Conservation (phyloP, 2,113 vertebrate species). For the Corynorhinus townsendii region DNA sequence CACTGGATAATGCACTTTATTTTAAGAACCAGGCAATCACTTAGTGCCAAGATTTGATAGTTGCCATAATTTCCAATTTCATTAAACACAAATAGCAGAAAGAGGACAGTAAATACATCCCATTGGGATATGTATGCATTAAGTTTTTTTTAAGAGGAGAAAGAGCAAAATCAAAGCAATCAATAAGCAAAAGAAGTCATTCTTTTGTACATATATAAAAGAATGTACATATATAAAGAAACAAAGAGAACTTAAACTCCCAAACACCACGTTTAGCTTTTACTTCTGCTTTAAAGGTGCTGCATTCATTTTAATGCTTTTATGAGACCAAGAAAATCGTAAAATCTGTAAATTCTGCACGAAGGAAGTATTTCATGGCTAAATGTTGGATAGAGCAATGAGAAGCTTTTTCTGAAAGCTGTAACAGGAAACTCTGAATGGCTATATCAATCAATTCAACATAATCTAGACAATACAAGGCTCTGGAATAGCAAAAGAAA, state of each 20-base stretch:
- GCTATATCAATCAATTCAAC: background rate
- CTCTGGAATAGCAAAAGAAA: conserved; percentile 19
- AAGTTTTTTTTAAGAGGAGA: background rate
- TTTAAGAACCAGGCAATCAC: background rate
- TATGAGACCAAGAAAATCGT: background rate
- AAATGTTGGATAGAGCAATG: background rate
- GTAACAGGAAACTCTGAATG: background rate
- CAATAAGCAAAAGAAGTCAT: background rate
- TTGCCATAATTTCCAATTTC: background rate
- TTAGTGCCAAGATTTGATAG: background rate
- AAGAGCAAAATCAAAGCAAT: conserved; percentile 30
- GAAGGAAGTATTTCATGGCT: background rate
- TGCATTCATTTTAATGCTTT: background rate
- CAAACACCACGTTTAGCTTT: background rate
- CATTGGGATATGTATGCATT: background rate
- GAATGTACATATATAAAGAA: background rate
- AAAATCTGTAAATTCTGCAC: background rate
- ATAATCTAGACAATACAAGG: background rate
- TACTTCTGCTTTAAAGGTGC: background rate
- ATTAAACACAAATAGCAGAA: background rate
- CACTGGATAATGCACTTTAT: background rate
- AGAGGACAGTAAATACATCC: background rate
- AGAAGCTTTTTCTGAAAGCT: background rate
- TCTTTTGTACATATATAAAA: too few relatives aligned
- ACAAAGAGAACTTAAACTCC: background rate